Evolutionary conservation across 1,140 invertebrate species (phyloP), one percentile per base, ranked within the genome.

Genomic region (Drosophila nigrodunni): DNA sequence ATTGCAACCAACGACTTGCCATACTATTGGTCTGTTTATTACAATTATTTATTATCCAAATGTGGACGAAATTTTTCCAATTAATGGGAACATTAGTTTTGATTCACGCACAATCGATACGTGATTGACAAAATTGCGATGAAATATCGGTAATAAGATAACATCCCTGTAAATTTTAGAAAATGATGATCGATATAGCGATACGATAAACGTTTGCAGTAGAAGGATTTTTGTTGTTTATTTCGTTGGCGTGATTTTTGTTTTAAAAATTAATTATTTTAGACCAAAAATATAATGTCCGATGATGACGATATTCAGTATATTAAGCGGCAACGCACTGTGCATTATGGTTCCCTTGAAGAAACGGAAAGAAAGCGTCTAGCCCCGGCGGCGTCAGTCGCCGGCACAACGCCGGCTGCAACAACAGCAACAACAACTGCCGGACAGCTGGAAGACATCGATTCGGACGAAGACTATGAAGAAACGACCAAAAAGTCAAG

Each of bases 281-380:
- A 49, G 55, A 68, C 50, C 59, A 43, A 58, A 30, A 70, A 46
- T 25, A 87, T 46, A 77, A 98, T 98, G 97, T 98, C 97, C 34
- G 97, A 98, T 90, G 97, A 98, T 72, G 97, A 98, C 79, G 97
- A 97, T 90, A 86, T 96, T 47, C 92, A 94, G 49, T 95, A 96
- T 76, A 93, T 95, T 0, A 97, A 97, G 91, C 96, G 96, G 68
- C 94, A 94, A 65, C 97, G 96, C 90, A 95, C 95, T 0, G 94
- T 97, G 2, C 96, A 98, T 88, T 98, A 98, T 95, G 97, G 97
- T 30, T 97, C 97, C 3, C 92, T 98, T 72, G 97, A 98, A 92
- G 97, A 98, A 80, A 93, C 95, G 18, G 97, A 97, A 92, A 93
- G 95, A 78, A 93, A 93, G 13, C 93, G 95, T 44, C 90, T 94